Evolutionary conservation across 1,140 invertebrate species (phyloP).

Genomic region (Nasonia giraulti): DNA sequence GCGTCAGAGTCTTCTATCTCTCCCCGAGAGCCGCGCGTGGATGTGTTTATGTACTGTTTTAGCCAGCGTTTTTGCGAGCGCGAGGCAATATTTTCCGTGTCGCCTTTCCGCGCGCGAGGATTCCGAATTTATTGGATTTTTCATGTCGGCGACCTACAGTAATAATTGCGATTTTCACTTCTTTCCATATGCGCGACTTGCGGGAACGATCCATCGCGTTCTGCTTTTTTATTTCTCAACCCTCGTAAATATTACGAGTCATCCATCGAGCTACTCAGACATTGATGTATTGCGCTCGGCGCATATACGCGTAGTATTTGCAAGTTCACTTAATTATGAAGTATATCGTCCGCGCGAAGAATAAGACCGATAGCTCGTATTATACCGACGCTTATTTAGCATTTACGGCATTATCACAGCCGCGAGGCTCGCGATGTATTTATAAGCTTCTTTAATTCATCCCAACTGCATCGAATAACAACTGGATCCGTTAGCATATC

Average conservation of each 20-base stretch:
- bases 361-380: neutral
- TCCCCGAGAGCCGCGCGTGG: no score
- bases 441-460: neutral
- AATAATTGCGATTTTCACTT: no score
- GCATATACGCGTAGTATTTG: neutral
- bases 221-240: neutral
- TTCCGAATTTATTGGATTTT: neutral
- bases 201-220: no score
- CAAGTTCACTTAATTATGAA: constrained; percentile 22
- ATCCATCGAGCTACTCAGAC: neutral
- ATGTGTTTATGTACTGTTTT: neutral
- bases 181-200: no score
- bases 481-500: neutral
- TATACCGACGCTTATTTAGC: neutral
- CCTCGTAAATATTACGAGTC: constrained; percentile 3
- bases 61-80: neutral
- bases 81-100: neutral
- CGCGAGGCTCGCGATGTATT: no score
- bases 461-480: neutral
- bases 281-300: neutral
- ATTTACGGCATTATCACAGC: neutral
- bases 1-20: neutral
- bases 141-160: neutral
- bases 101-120: neutral
- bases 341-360: neutral